Evolutionary conservation across 2,797 vertebrate genomes (phyloP).

Genomic region (Vespertilio murinus): DNA sequence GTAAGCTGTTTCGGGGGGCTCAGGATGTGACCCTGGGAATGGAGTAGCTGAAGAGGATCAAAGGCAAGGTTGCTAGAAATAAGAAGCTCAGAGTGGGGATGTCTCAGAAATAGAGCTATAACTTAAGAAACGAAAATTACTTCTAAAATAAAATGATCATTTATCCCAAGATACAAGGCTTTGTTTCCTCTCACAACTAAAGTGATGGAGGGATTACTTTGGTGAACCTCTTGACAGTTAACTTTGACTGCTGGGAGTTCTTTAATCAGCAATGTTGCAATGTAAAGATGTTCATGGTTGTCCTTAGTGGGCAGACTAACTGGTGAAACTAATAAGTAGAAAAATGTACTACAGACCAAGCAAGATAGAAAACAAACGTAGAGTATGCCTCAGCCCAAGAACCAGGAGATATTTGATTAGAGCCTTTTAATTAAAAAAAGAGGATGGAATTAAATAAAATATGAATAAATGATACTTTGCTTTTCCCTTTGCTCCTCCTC

Average conservation of each 20-base stretch:
- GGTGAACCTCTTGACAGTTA: background rate
- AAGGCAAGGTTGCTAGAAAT: background rate
- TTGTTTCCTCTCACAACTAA: constrained; percentile 6
- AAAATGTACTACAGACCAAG: background rate
- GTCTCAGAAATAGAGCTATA: background rate
- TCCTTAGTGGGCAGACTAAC: background rate
- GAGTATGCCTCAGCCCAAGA: background rate
- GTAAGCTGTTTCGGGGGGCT: background rate
- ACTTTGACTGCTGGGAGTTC: background rate
- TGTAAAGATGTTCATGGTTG: background rate
- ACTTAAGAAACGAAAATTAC: background rate
- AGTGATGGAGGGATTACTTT: background rate
- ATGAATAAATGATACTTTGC: constrained; percentile 27
- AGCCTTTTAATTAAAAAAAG: background rate
- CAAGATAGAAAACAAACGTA: background rate
- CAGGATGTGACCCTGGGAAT: background rate
- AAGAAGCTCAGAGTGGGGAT: background rate
- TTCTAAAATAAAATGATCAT: constrained; percentile 25
- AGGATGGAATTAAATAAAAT: constrained; percentile 16
- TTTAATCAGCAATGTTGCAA: background rate
- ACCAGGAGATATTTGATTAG: background rate
- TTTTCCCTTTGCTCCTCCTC: background rate
- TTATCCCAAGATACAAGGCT: background rate
- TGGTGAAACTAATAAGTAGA: background rate
- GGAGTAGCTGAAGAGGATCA: background rate